Conservation (phyloP, 2,888 invertebrate genomes). For the Caenorhabditis angaria region DNA sequence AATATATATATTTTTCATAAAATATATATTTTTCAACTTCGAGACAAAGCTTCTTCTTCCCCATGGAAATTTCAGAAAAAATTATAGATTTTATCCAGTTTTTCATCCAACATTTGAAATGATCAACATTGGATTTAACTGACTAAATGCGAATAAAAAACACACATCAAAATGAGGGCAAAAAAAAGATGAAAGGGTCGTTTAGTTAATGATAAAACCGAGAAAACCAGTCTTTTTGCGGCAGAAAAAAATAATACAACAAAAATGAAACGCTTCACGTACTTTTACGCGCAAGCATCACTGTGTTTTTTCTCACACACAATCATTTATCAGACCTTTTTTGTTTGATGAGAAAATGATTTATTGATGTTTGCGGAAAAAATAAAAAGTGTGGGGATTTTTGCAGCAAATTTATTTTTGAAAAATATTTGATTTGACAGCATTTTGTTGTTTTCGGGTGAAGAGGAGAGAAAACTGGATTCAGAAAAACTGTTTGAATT, state of each 20-base stretch:
- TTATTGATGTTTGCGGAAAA: neutral
- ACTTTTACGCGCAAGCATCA: neutral
- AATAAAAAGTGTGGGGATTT: neutral
- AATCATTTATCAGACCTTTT: neutral
- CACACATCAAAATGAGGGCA: too few species aligned
- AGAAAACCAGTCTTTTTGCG: constrained; percentile 31
- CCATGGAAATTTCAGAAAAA: too few species aligned
- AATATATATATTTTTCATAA: too few species aligned
- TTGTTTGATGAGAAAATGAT: neutral
- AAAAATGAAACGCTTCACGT: neutral
- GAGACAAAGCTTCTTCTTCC: too few species aligned
- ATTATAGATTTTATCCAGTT: too few species aligned
- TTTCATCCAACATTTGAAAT: too few species aligned
- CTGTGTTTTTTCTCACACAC: neutral
- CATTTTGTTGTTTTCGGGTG: too few species aligned
- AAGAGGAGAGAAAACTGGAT: too few species aligned
- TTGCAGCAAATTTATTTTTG: neutral
- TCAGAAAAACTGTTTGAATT: too few species aligned
- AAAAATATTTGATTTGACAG: neutral
- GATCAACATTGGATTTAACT: too few species aligned
- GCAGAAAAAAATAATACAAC: neutral
- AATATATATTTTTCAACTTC: too few species aligned
- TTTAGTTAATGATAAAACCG: constrained; percentile 38
- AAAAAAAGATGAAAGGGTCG: constrained; percentile 13
- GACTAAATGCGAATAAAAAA: too few species aligned